A percentile compares a stretch with the other conserved stretches of the same genome.
These are phyloP conservation scores for Myathropa florea DNA, from an alignment of 2,888 invertebrate genomes.

Conservation along the genomic window DNA sequence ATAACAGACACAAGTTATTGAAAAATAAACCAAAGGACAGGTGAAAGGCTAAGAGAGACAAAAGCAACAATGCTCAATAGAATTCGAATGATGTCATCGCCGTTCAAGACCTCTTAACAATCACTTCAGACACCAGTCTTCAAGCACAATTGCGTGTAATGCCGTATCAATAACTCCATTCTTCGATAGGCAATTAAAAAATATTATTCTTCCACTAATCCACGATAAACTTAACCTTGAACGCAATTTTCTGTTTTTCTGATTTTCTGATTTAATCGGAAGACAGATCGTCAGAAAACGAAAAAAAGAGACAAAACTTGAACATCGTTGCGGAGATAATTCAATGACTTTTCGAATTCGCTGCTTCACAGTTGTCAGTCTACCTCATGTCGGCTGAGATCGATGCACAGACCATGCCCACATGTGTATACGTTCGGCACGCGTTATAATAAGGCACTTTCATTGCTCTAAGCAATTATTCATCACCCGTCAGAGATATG, in stretches of 20 bases:
- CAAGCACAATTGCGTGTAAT: slow-evolving; percentile 27
- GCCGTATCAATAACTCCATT: slow-evolving; percentile 24
- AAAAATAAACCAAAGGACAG: neutral
- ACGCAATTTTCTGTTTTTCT: slow-evolving; percentile 7
- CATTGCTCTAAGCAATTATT: slow-evolving; percentile 10
- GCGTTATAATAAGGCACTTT: neutral
- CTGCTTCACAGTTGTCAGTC: neutral
- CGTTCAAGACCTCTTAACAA: neutral
- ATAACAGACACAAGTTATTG: neutral
- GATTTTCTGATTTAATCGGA: slow-evolving; percentile 5
- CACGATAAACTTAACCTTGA: slow-evolving; percentile 47
- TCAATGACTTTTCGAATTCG: slow-evolving; percentile 13
- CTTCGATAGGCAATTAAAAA: slow-evolving; percentile 31
- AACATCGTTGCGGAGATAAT: slow-evolving; percentile 19
- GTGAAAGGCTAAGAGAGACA: neutral
- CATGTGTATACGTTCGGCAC: neutral
- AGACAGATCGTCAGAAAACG: neutral
- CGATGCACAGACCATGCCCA: slow-evolving; percentile 2
- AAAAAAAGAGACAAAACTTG: neutral
- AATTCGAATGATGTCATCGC: neutral
- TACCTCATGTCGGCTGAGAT: neutral
- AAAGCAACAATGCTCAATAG: neutral
- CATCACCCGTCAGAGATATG: slow-evolving; percentile 9
- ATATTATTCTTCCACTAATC: slow-evolving; percentile 46
- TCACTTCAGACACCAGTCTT: slow-evolving; percentile 2